A percentile compares a stretch with the other conserved stretches of the same genome.
Evolutionary conservation across 2,113 vertebrate species (phyloP).

Genomic region (Seriola rivoliana): DNA sequence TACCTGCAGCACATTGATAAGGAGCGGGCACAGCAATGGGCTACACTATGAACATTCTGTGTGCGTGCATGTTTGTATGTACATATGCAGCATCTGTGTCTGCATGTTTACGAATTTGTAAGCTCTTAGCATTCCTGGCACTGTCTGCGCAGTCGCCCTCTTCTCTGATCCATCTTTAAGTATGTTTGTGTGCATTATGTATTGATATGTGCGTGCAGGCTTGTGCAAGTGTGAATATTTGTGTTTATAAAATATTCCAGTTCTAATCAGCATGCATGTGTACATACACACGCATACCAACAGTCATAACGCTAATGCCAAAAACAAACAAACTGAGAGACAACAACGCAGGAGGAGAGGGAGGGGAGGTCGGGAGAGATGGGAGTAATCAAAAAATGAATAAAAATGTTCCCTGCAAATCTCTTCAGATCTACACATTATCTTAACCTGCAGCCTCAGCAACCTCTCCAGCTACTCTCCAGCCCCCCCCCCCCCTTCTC

Average conservation of each 20-base stretch:
- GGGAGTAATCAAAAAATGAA: conserved; percentile 89
- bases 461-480: conserved; percentile 78
- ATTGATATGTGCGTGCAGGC: conserved; percentile 57
- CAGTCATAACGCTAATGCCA: conserved; percentile 84
- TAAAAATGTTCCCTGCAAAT: conserved; percentile 89
- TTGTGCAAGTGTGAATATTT: conserved; percentile 59
- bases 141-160: conserved; percentile 48
- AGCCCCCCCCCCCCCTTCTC: conserved; percentile 24
- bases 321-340: conserved; percentile 82
- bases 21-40: conserved; percentile 15
- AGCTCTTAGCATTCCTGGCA: conserved; percentile 67
- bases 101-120: conserved; percentile 70
- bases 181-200: conserved; percentile 62
- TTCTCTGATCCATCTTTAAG: conserved; percentile 75
- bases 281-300: conserved; percentile 67
- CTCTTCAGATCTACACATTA: conserved; percentile 85
- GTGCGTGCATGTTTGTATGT: conserved; percentile 46
- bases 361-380: conserved; percentile 57
- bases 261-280: conserved; percentile 83
- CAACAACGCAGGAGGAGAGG: conserved; percentile 58
- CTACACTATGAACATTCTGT: conserved; percentile 34
- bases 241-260: conserved; percentile 79
- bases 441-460: conserved; percentile 88
- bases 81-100: conserved; percentile 56
- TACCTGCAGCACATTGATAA: conserved; percentile 61